Conservation (phyloP, 1,140 invertebrate genomes). For the Apis cerana region DNA sequence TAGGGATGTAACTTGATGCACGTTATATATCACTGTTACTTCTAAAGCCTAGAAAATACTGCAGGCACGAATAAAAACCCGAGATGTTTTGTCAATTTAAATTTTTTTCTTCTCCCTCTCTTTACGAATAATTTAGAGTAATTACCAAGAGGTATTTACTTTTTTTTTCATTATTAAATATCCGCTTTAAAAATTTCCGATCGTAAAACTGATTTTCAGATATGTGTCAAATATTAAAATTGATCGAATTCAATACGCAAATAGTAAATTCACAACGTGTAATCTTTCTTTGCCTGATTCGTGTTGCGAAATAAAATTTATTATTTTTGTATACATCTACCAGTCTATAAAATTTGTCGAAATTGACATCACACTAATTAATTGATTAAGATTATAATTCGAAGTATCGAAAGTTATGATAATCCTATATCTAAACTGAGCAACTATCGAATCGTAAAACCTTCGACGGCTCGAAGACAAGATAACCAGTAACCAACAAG, state of each 20-base stretch:
- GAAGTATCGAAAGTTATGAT: conserved; percentile 49
- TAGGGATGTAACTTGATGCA: conserved; percentile 64
- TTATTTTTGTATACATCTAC: conserved; percentile 40
- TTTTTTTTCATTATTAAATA: neutral
- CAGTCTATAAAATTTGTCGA: conserved; percentile 63
- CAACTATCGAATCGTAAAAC: conserved; percentile 43
- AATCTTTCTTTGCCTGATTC: conserved; percentile 16
- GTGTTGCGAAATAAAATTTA: conserved; percentile 35
- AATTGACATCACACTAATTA: conserved; percentile 48
- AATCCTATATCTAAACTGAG: conserved; percentile 49
- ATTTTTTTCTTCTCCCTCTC: too few species aligned
- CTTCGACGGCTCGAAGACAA: conserved; percentile 36
- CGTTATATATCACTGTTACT: conserved; percentile 57
- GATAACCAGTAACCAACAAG: neutral
- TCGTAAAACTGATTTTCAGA: conserved; percentile 44
- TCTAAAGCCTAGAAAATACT: conserved; percentile 53
- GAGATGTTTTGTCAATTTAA: neutral
- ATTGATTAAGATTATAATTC: conserved; percentile 53
- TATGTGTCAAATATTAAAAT: conserved; percentile 63
- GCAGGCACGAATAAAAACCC: conserved; percentile 36
- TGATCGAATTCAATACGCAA: conserved; percentile 44
- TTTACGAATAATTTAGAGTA: neutral
- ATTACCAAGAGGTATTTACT: neutral
- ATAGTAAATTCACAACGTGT: conserved; percentile 31
- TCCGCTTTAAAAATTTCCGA: conserved; percentile 7